Conservation (phyloP, 2,797 vertebrate genomes). For the Schizopygopsis malacanthus region DNA sequence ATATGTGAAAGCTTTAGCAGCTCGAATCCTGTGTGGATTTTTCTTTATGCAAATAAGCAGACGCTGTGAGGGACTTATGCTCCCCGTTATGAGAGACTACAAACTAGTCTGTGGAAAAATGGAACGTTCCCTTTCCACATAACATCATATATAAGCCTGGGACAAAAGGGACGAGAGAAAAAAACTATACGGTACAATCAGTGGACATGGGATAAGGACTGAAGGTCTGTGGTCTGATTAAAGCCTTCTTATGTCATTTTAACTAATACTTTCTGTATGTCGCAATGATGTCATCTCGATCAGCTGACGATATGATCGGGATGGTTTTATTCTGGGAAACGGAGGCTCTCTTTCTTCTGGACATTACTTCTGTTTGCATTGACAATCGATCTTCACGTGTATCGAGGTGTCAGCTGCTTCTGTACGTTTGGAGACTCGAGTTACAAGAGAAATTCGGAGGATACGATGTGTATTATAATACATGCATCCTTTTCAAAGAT, state of each 20-base stretch:
- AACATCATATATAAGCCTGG: conserved; percentile 3
- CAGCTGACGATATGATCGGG: conserved; percentile 6
- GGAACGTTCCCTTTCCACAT: neutral
- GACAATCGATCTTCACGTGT: conserved; percentile 76
- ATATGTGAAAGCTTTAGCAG: conserved; percentile 47
- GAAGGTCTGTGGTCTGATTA: neutral
- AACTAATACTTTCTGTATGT: conserved; percentile 54
- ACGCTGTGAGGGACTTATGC: conserved; percentile 8
- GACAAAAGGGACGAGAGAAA: conserved; percentile 8
- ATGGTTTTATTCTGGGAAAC: conserved; percentile 52
- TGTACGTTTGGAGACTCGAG: neutral
- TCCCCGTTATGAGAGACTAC: neutral
- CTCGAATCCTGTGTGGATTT: conserved; percentile 29
- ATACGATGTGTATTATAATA: neutral
- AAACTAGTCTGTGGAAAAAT: neutral
- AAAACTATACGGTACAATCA: conserved; percentile 27
- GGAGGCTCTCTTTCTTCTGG: conserved; percentile 8
- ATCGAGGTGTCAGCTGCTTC: conserved; percentile 25
- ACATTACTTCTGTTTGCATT: conserved; percentile 67
- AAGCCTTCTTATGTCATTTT: conserved; percentile 57
- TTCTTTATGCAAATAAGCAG: conserved; percentile 41
- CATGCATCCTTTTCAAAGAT: neutral
- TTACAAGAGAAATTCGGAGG: neutral
- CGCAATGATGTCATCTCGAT: conserved; percentile 65
- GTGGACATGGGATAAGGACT: neutral